Evolutionary conservation across 2,888 invertebrate species (phyloP).

Genomic region (Ommatoiulus sabulosus): DNA sequence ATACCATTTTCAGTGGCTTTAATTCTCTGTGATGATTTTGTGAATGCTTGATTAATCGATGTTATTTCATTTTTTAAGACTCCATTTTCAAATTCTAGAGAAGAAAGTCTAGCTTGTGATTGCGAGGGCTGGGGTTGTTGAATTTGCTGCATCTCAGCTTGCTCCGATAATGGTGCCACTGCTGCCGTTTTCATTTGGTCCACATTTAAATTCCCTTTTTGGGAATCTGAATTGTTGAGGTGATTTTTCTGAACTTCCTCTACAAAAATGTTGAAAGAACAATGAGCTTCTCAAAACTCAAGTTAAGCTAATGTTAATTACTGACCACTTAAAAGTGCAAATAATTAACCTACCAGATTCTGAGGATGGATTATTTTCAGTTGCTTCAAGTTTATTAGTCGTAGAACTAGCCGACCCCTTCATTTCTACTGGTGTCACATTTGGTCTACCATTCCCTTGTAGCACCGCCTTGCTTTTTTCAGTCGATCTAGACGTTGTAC

Average conservation of each 20-base stretch:
- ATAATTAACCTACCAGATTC: background rate
- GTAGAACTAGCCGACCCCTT: background rate
- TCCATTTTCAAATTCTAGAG: constrained; percentile 60
- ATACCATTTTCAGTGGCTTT: constrained; percentile 60
- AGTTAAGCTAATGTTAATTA: background rate
- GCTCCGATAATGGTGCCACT: too few species aligned
- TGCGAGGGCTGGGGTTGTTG: background rate
- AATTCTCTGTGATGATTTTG: constrained; percentile 69
- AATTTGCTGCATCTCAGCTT: background rate
- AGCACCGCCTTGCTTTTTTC: background rate
- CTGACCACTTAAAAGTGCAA: background rate
- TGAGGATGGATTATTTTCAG: background rate
- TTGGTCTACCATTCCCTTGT: background rate
- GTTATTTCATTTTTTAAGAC: constrained; percentile 71
- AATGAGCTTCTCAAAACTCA: background rate
- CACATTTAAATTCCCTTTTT: background rate
- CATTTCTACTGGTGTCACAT: background rate
- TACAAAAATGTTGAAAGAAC: background rate
- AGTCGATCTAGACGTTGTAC: background rate
- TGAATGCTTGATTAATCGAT: constrained; percentile 71
- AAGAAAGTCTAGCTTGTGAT: constrained; percentile 38
- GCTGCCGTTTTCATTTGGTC: background rate
- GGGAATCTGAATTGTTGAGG: background rate
- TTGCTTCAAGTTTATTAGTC: background rate
- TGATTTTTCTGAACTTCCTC: background rate